Percentiles rank a stretch among this genome's conserved stretches.
These are phyloP conservation scores for Gerris buenoi DNA, from an alignment of 1,140 invertebrate species.

Conservation along the genomic window DNA sequence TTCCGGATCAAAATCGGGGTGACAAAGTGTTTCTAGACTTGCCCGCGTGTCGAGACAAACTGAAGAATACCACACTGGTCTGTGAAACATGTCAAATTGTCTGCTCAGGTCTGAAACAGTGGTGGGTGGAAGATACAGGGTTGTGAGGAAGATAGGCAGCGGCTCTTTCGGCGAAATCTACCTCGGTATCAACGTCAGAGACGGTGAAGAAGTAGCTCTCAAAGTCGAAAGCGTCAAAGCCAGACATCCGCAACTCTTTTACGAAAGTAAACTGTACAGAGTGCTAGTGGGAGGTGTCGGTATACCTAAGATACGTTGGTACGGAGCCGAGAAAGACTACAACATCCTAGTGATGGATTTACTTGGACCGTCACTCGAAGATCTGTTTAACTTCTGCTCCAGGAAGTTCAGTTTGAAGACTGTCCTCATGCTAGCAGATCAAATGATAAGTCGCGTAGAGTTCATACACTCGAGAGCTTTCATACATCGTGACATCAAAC, in stretches of 20 bases:
- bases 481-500: conserved; percentile 89
- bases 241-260: conserved; percentile 84
- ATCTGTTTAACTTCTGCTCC: conserved; percentile 91
- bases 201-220: conserved; percentile 94
- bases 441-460: conserved; percentile 80
- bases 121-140: conserved; percentile 80
- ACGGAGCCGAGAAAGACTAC: conserved; percentile 80
- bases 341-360: conserved; percentile 95
- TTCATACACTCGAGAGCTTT: conserved; percentile 91
- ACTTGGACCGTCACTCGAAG: conserved; percentile 84
- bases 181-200: conserved; percentile 85
- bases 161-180: conserved; percentile 99
- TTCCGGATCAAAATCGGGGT: not conserved
- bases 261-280: conserved; percentile 86
- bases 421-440: conserved; percentile 90
- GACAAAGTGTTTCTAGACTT: too few species aligned
- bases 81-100: not conserved
- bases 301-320: conserved; percentile 63
- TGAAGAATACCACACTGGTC: not conserved
- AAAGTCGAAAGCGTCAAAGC: conserved; percentile 86
- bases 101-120: conserved; percentile 47
- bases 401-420: conserved; percentile 93
- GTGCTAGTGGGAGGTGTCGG: conserved; percentile 86
- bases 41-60: not conserved
- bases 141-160: conserved; percentile 91